A percentile compares a stretch with the other conserved stretches of the same genome.
These are phyloP conservation scores for Amphiura filiformis DNA, from an alignment of 35 echinoderm and acorn worm species.

Conservation along the genomic window DNA sequence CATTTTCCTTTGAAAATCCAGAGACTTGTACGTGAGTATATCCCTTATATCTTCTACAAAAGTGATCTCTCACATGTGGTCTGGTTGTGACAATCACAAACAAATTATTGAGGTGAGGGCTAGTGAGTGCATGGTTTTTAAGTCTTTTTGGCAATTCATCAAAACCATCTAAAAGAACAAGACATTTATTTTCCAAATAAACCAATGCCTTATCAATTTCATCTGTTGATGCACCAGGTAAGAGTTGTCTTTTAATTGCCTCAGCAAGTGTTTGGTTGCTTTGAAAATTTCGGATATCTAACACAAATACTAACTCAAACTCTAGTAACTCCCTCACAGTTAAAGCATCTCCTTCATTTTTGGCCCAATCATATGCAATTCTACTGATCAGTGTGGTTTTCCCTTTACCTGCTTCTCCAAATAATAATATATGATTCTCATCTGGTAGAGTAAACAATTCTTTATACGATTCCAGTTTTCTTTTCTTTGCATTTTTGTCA, in stretches of 20 bases:
- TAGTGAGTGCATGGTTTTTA: neutral
- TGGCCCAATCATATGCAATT: slow-evolving; percentile 30
- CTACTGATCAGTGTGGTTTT: slow-evolving; percentile 11
- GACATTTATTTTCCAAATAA: neutral
- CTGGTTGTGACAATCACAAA: slow-evolving; percentile 15
- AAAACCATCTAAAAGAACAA: slow-evolving; percentile 16
- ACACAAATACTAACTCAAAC: neutral
- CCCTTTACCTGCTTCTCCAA: slow-evolving; percentile 11
- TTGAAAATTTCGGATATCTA: neutral
- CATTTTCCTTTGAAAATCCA: neutral
- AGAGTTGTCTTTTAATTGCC: slow-evolving; percentile 7
- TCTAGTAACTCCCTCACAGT: neutral
- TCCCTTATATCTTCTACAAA: neutral
- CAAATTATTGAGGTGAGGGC: neutral
- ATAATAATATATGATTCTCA: neutral
- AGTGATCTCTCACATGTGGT: neutral
- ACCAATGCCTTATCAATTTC: neutral
- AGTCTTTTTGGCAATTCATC: slow-evolving; percentile 3
- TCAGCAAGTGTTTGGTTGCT: neutral
- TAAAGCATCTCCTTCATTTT: neutral
- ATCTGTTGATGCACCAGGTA: neutral
- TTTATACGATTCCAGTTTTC: slow-evolving; percentile 10
- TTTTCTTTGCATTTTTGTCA: neutral
- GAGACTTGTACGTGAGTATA: neutral
- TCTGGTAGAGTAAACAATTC: neutral